These are phyloP conservation scores for Agrochola macilenta DNA, from an alignment of 2,888 invertebrate genomes.

Conservation along the genomic window DNA sequence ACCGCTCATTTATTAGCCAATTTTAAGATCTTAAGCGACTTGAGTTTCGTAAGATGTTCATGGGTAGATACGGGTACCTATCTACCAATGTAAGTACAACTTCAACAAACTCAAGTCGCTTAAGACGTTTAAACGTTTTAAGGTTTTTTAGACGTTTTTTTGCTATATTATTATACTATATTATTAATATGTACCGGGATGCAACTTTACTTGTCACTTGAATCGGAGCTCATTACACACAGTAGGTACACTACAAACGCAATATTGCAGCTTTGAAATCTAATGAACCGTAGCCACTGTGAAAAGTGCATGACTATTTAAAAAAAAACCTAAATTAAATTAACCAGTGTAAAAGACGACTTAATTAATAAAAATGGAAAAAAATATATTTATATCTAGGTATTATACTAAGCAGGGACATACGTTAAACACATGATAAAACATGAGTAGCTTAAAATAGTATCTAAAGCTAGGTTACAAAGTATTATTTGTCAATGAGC, in stretches of 20 bases:
- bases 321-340: conserved; percentile 1
- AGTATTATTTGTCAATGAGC: neutral
- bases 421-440: no score
- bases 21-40: conserved; percentile 9
- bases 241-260: neutral
- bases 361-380: neutral
- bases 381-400: neutral
- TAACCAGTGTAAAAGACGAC: neutral
- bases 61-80: neutral
- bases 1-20: conserved; percentile 34
- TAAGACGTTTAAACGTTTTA: no score
- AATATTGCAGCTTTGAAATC: conserved; percentile 23
- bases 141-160: no score
- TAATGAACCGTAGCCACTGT: neutral
- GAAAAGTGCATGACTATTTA: neutral
- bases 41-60: conserved; percentile 20
- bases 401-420: no score
- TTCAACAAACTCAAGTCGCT: no score
- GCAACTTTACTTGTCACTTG: no score
- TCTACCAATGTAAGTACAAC: no score
- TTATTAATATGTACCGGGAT: no score
- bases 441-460: no score
- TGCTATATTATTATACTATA: no score
- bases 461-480: neutral
- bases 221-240: no score